Evolutionary conservation across 2,797 vertebrate genomes (phyloP), one percentile per base, ranked within the genome.

Genomic region (Chiroxiphia lanceolata): DNA sequence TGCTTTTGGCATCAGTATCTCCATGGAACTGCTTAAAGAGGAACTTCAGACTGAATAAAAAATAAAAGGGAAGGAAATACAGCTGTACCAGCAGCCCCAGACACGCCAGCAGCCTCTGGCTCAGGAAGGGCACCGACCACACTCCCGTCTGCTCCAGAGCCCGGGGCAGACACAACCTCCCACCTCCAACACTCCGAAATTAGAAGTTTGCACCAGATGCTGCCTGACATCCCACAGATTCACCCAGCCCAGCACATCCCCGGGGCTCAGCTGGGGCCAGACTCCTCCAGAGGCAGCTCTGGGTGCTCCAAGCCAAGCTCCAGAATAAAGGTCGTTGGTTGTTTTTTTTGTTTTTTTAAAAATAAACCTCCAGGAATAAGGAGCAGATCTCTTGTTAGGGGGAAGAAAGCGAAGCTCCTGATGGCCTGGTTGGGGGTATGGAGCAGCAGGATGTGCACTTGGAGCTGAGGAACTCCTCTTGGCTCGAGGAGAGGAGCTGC

Each of bases 71-170:
- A 93, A 88, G 72, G 60, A 94, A 90, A 90, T 0, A 13, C 26
- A 83, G 51, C 27, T 0, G 13, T 3, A 19, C 4, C 2, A 13
- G 78, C 57, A n/a, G 36, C 17, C 15, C 17, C 65, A 31, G 33
- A 26, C 71, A 76, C 0, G 0, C 20, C 0, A 0, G 3, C 23
- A 82, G 48, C 21, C 11, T 19, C 67, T 78, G 81, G 40, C 29
- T 70, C 78, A 33, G n/a, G 34, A 69, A 18, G 6, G 48, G 4
- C 81, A 79, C 15, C 0, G 0, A 20, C 61, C 26, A 20, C 1
- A 5, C 42, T 40, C 26, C 50, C 0, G 0, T 50, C 63, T 68
- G 61, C 82, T 71, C 10, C 4, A 61, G 40, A 80, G 8, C 13
- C 0, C 3, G 20, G 8, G 33, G 59, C 50, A 79, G 54, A 61